Evolutionary conservation across 1,140 invertebrate species (phyloP).

Genomic region (Solenopsis fugax): DNA sequence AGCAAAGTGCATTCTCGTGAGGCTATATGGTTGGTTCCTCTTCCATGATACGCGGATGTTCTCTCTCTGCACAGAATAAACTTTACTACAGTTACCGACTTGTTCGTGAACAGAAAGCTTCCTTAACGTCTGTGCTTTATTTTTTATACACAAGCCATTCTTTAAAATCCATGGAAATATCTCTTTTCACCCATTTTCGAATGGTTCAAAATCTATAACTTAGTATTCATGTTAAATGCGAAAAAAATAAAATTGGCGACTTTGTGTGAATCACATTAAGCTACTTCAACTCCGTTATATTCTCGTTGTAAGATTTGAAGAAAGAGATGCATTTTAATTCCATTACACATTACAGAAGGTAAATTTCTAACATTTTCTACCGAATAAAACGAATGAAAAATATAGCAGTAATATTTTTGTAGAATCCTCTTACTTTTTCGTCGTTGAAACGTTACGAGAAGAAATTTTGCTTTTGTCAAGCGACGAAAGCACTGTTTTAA

Average conservation of each 20-base stretch:
- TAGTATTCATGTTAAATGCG: neutral
- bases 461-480: slow-evolving; percentile 50
- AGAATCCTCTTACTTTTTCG: slow-evolving; percentile 25
- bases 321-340: slow-evolving; percentile 14
- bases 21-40: slow-evolving; percentile 3
- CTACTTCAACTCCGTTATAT: neutral
- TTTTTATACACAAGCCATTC: neutral
- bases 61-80: slow-evolving; percentile 38
- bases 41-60: slow-evolving; percentile 13
- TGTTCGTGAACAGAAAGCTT: slow-evolving; percentile 38
- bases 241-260: neutral
- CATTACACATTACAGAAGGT: slow-evolving; percentile 3
- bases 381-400: slow-evolving; percentile 36
- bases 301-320: neutral
- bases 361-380: slow-evolving; percentile 24
- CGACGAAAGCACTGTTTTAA: slow-evolving; percentile 32
- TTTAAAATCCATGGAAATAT: neutral
- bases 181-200: neutral
- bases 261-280: neutral
- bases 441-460: slow-evolving; percentile 13
- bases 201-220: slow-evolving; percentile 5
- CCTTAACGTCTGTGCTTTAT: neutral
- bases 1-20: slow-evolving; percentile 33
- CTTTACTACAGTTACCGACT: slow-evolving; percentile 48
- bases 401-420: slow-evolving; percentile 9